Percentiles rank a stretch among this genome's conserved stretches.
Conservation (phyloP, 2,797 vertebrate genomes). For the Labroides dimidiatus region DNA sequence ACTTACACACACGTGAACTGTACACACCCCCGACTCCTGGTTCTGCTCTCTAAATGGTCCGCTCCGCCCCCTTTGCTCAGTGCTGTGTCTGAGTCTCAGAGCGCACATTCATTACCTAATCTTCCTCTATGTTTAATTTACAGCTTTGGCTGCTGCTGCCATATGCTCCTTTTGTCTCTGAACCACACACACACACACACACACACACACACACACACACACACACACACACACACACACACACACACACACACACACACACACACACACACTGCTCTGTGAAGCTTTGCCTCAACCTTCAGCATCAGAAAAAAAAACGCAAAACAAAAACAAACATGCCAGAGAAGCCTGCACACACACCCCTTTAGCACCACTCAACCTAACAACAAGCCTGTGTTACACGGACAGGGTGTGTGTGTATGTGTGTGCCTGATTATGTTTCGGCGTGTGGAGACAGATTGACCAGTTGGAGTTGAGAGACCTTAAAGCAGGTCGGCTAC, state of each 20-base stretch:
- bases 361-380: conserved; percentile 53
- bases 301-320: conserved; percentile 37
- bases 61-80: conserved; percentile 74
- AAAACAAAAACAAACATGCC: conserved; percentile 70
- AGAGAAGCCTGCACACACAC: conserved; percentile 40
- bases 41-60: conserved; percentile 60
- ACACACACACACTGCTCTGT: conserved; percentile 14
- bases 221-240: conserved; percentile 28
- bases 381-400: conserved; percentile 63
- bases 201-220: conserved; percentile 32
- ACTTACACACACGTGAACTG: background rate
- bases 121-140: conserved; percentile 94
- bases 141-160: conserved; percentile 87
- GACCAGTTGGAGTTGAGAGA: conserved; percentile 68
- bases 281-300: conserved; percentile 52
- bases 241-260: conserved; percentile 27
- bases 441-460: conserved; percentile 48
- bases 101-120: conserved; percentile 92
- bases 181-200: conserved; percentile 56
- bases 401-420: conserved; percentile 49
- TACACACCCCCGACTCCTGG: background rate
- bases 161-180: conserved; percentile 89
- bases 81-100: conserved; percentile 83
- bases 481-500: conserved; percentile 14
- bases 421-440: conserved; percentile 55